Base-by-base conservation (phyloP, 2,797 vertebrate species). In the Salarias fasciatus region DNA sequence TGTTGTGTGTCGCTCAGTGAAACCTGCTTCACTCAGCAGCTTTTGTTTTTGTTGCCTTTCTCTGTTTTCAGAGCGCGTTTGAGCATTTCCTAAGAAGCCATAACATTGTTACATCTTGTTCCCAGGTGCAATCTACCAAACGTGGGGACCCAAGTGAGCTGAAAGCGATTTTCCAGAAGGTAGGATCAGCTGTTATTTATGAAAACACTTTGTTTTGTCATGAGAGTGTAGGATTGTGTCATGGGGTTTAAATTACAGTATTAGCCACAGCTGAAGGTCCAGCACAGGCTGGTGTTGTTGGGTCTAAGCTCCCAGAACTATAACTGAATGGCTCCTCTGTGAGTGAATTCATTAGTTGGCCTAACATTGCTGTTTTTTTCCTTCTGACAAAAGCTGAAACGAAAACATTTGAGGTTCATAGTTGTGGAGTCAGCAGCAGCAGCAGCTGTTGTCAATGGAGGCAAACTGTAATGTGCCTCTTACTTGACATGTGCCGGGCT, bases 81-180 rank as follows among this genome's bases (percentile, higher is more conserved):
- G n/a, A 24, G 24, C 18, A 24, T 24, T 2, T 24, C 18, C 18
- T 18, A 18, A 24, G 18, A 24, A 24, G 18, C 3, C 18, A 24
- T 24, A 24, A 24, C 18, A 3, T 24, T 24, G 18, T 24, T 24
- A 3, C 24, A 24, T 43, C 0, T 14, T 41, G 2, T 78, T 85
- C 28, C 18, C 85, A 96, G 95, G 95, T 97, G 85, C 96, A 97
- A 65, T 95, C 92, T 48, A 96, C 94, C 79, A 98, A 95, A 93
- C 92, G 97, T 65, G 97, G 96, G 54, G 97, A 99, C 86, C 94
- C 96, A 5, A 92, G 63, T 73, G 97, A 99, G 77, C 93, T 99
- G 50, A 96, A 97, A 76, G 83, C 57, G 72, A 94, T 99, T 88
- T 99, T 99, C 87, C 93, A 96, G 61, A 94, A 96, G 96, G 97